Conservation (phyloP, 2,888 invertebrate species). For the Abscondita cerata region DNA sequence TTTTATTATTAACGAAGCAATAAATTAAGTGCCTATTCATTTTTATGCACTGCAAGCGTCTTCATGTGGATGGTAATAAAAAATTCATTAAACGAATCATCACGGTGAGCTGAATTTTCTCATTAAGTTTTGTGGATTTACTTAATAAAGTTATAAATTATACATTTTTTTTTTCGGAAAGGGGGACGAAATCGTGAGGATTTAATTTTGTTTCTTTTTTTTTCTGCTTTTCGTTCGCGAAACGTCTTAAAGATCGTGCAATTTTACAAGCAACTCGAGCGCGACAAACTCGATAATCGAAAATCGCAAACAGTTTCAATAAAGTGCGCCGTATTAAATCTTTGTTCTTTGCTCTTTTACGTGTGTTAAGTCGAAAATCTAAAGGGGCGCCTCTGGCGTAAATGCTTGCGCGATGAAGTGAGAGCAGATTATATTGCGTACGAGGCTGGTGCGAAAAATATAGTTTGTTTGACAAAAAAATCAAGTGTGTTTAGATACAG, state of each 20-base stretch:
- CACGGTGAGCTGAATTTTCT: conserved; percentile 29
- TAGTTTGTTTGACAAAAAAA: no score
- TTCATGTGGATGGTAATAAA: conserved; percentile 15
- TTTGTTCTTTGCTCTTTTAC: no score
- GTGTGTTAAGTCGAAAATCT: no score
- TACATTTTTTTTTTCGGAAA: conserved; percentile 12
- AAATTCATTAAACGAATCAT: conserved; percentile 31
- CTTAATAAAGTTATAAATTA: conserved; percentile 34
- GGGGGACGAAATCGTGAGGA: background rate
- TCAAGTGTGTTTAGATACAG: no score
- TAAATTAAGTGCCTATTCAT: conserved; percentile 12
- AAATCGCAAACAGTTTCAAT: conserved; percentile 29
- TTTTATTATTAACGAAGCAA: conserved; percentile 5
- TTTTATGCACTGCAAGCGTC: background rate
- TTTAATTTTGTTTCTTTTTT: background rate
- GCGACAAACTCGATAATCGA: conserved; percentile 32
- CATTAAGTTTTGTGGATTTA: conserved; percentile 28
- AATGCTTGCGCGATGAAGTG: no score
- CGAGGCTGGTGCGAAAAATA: no score
- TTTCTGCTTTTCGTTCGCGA: no score
- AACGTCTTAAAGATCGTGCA: background rate
- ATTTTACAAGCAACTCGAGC: conserved; percentile 30
- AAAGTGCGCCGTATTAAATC: no score
- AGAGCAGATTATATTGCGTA: no score
- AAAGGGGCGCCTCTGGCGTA: no score